A percentile compares a stretch with the other conserved stretches of the same genome.
Evolutionary conservation across 64 coral and sea anemone genomes (phyloP).

Genomic region (Montipora cactus): DNA sequence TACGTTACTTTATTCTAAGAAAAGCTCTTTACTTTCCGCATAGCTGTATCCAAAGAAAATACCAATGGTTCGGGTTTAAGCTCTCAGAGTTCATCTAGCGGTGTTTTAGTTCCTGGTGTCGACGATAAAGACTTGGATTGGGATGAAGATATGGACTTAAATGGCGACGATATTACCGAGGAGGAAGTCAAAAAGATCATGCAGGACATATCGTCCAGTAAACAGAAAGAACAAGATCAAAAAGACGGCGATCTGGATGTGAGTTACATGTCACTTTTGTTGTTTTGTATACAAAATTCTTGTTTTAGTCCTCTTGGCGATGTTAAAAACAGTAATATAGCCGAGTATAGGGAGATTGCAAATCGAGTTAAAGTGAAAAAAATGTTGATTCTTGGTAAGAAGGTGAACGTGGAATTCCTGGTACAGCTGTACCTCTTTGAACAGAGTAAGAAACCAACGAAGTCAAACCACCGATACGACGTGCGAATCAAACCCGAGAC

Average conservation of each 20-base stretch:
- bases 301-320: no score
- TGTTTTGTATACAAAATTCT: neutral
- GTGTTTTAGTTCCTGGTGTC: constrained; percentile 71
- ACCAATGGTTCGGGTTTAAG: constrained; percentile 53
- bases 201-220: constrained; percentile 45
- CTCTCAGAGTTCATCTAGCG: constrained; percentile 66
- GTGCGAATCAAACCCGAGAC: no score
- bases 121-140: constrained; percentile 80
- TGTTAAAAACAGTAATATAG: no score
- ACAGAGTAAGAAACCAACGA: no score
- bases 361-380: no score
- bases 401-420: no score
- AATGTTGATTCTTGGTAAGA: no score
- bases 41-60: constrained; percentile 35
- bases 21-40: neutral
- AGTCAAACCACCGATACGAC: no score
- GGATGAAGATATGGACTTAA: constrained; percentile 76
- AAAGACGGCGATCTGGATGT: constrained; percentile 48
- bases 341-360: no score
- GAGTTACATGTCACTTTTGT: neutral
- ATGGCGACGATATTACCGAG: constrained; percentile 38
- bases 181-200: constrained; percentile 65
- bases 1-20: no score
- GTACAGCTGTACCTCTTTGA: no score
- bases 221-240: constrained; percentile 35